Evolutionary conservation across 2,113 vertebrate genomes (phyloP), one percentile per base, ranked within the genome.

Genomic region (Corapipo altera): DNA sequence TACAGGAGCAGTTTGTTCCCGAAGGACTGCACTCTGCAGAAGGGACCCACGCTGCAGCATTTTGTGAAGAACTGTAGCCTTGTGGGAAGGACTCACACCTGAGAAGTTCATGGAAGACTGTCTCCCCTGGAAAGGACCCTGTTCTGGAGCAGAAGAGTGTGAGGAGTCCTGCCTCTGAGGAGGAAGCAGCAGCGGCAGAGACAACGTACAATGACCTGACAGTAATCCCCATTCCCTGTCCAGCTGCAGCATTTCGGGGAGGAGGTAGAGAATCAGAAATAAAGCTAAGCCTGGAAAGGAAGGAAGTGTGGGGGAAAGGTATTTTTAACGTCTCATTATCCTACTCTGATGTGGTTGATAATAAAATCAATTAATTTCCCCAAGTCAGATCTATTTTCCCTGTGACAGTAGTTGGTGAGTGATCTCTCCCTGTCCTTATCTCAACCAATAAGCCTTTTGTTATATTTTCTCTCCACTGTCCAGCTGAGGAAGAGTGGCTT

Each of bases 1-100:
- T 33, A 73, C 3, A 12, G 35, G 37, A 39, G 15, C 28, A 39
- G 19, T 2, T 0, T 0, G 70, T 41, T 67, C 46, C 62, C 46
- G 46, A 82, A 46, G 33, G 41, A 20, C 19, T 59, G 8, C 37
- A 82, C 11, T 10, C 46, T 0, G 1, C 33, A 10, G 52, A 67
- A 46, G 19, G 39, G 59, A 24, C 15, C 8, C 33, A 28, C 7
- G 12, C 3, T 59, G 12, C 28, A 59, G 28, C 6, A 74, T 46
- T 74, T 81, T 59, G 8, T 52, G 44, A 43, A 37, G 26, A 64
- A 44, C 44, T 67, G 37, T 16, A 59, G 33, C 33, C 19, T n/a
- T 74, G 19, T 59, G 33, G 44, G 61, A 44, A 74, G 23, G 15
- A 44, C 7, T 59, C 15, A 44, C 14, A 30, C 2, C 4, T 3